Evolutionary conservation across 2,888 invertebrate species (phyloP), one percentile per base, ranked within the genome.

Genomic region (Drepanosiphum platanoidis): DNA sequence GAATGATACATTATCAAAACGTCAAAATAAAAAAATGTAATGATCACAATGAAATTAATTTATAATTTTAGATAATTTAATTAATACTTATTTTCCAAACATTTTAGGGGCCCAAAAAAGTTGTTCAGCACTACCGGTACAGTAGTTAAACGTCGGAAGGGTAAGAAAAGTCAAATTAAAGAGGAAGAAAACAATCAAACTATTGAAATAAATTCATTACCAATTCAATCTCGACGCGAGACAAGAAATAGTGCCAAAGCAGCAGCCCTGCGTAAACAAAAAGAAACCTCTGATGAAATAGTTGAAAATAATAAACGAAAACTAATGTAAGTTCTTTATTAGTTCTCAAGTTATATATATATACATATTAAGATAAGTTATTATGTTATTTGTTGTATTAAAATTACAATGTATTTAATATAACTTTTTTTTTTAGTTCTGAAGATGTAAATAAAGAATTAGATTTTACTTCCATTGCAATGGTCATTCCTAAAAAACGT

Each of bases 1-100:
- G 83, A 75, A 75, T 22, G 83, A 84, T 75, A 84, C 83, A 52
- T 84, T 84, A 58, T 66, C 75, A 27, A 84, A 84, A 84, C 83
- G 83, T n/a, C 83, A 84, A 77, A 84, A 84, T 75, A 84, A 84
- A 84, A 84, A 84, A 84, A n/a, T 77, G 83, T 84, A 84, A 84
- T n/a, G n/a, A n/a, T 39, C 52, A 84, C 22, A 34, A 0, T 32
- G 36, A 70, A 83, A 66, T 15, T 0, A 27, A 52, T 68, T 66
- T 36, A n/a, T 64, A 18, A 42, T 74, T 52, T n/a, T 30, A 81
- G 1, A 58, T 18, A 81, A n/a, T 71, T 15, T 58, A 39, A 30
- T 75, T 30, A 22, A n/a, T n/a, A n/a, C 42, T n/a, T 8, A 11
- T 36, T 46, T 32, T 42, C 30, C 42, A n/a, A 61, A 61, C 0